Evolutionary conservation across 2,113 vertebrate genomes (phyloP).

Genomic region (Cryptotis parvus): DNA sequence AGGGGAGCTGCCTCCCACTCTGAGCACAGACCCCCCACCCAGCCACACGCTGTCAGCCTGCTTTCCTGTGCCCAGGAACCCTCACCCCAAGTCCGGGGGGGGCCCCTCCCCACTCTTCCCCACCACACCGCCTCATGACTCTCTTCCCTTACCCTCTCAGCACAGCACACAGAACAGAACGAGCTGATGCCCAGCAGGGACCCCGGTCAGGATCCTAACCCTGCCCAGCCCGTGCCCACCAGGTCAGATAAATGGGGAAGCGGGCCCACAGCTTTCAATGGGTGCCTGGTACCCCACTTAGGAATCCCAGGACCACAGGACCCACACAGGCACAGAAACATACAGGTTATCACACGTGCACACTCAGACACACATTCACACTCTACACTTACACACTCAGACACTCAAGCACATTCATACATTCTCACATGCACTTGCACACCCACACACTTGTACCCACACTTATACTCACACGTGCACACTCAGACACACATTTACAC

Average conservation of each 20-base stretch:
- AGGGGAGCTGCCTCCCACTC: no score
- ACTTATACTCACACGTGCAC: not conserved
- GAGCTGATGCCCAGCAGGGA: not conserved
- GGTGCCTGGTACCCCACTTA: not conserved
- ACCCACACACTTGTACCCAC: not conserved
- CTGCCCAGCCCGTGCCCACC: not conserved
- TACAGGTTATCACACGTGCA: not conserved
- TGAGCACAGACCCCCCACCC: not conserved
- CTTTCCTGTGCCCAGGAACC: no score
- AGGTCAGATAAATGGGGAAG: not conserved
- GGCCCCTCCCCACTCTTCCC: no score
- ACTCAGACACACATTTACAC: not conserved
- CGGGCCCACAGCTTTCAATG: not conserved
- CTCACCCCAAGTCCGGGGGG: not conserved
- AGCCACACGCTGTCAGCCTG: no score
- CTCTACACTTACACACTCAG: not conserved
- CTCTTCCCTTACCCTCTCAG: not conserved
- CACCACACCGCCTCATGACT: not conserved
- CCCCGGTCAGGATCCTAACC: not conserved
- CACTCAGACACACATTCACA: no score
- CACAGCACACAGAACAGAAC: not conserved
- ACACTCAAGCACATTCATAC: not conserved
- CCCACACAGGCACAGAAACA: not conserved
- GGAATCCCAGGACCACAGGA: not conserved
- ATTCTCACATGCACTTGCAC: not conserved